Base-by-base conservation (phyloP, 1,140 invertebrate genomes). In the Lucilia cuprina region DNA sequence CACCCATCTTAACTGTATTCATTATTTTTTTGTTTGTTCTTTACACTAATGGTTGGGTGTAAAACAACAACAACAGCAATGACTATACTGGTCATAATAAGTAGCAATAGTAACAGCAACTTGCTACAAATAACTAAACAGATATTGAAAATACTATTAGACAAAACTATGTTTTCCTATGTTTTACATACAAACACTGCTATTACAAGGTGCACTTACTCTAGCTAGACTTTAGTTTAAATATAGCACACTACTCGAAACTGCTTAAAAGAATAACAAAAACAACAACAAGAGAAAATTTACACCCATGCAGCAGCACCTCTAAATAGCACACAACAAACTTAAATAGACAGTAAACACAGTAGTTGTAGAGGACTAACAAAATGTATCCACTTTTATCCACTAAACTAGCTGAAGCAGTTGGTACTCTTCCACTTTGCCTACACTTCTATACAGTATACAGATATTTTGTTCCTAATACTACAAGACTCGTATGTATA, bases 1-100 rank as follows among this genome's bases (percentile, higher is more conserved):
- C 41, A 50, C 41, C 77, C 41, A 21, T 19, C 41, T 80, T 80
- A 80, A 80, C n/a, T 80, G n/a, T 49, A 80, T 50, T 80, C 77
- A 80, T 80, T 80, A 80, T 80, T 49, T 80, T n/a, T n/a, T 30
- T 30, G 25, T 30, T 30, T 30, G 25, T 25, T 21, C 21, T 80
- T 49, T 21, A 13, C 77, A 13, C 25, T 19, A 25, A 50, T 50
- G 25, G 74, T 19, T 19, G 41, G 74, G 75, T n/a, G 35, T 49
- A 78, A 49, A 49, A 49, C 49, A 49, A 65, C 65, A 70, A 70
- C 21, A 70, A 10, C 14, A 70, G 21, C 65, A 21, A 70, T n/a
- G 8, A 65, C 17, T n/a, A 17, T 30, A 5, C 55, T 70, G 19
- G 65, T 17, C 60, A 65, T n/a, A 19, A 65, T 65, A 75, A 75